Evolutionary conservation across 1,140 invertebrate genomes (phyloP).

Genomic region (Antheraea mylitta): DNA sequence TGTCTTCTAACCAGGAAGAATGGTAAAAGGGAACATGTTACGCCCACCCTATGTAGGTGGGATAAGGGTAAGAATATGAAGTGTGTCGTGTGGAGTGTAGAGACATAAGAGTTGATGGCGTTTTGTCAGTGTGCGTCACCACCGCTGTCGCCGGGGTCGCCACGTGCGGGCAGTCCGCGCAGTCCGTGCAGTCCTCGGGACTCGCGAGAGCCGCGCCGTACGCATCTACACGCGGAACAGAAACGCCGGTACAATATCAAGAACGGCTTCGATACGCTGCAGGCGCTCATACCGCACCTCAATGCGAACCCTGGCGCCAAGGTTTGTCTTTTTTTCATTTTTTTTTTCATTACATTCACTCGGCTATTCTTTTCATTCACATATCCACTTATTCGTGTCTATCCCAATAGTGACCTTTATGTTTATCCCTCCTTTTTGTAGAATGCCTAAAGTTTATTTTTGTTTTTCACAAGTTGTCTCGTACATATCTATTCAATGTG

Average conservation of each 20-base stretch:
- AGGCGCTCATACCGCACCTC: conserved; percentile 95
- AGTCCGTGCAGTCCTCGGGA: conserved; percentile 67
- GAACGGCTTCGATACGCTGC: conserved; percentile 97
- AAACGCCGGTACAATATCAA: conserved; percentile 98
- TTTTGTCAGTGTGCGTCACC: conserved; percentile 46
- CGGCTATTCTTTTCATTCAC: not conserved
- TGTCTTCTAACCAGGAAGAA: too few species aligned
- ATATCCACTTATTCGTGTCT: too few species aligned
- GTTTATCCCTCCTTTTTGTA: too few species aligned
- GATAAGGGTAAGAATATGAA: too few species aligned
- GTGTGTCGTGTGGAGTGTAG: not conserved
- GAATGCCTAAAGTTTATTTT: too few species aligned
- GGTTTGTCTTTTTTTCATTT: conserved; percentile 65
- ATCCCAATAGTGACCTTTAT: too few species aligned
- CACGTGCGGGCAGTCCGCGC: conserved; percentile 57
- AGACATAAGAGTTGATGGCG: conserved; percentile 2
- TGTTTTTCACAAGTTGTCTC: too few species aligned
- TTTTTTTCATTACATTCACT: not conserved
- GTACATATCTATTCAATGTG: too few species aligned
- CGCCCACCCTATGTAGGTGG: too few species aligned
- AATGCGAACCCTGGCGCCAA: conserved; percentile 95
- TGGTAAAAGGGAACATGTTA: too few species aligned
- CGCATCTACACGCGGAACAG: conserved; percentile 98
- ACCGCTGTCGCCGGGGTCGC: conserved; percentile 69
- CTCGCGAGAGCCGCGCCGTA: conserved; percentile 83